phyloP scores from a whole-genome alignment of 2,797 vertebrate genomes.

The Gallinago solitaria region DNA sequence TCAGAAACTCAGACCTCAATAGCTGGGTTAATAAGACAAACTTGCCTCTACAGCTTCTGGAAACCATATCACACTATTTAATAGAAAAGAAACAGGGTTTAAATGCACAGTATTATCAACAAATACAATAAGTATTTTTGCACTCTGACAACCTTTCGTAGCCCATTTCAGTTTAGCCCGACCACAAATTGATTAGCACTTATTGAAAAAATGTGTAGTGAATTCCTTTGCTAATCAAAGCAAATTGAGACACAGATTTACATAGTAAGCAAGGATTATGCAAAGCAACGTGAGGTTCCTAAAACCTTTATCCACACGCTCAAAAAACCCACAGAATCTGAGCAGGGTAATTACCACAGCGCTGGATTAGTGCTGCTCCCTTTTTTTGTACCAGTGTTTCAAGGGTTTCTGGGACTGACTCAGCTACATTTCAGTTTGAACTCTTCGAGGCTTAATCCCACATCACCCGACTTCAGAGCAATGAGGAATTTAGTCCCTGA shows the following conservation, averaged over 20 bases:
- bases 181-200: slow-evolving; percentile 32
- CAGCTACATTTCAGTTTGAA: slow-evolving; percentile 35
- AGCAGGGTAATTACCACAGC: slow-evolving; percentile 30
- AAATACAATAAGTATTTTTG: neutral
- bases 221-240: slow-evolving; percentile 56
- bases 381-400: slow-evolving; percentile 33
- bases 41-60: neutral
- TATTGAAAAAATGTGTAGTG: slow-evolving; percentile 28
- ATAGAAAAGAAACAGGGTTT: neutral
- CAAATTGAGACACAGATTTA: slow-evolving; percentile 20
- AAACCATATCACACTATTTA: neutral
- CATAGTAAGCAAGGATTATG: slow-evolving; percentile 61
- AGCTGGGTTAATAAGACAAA: neutral
- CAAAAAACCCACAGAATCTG: slow-evolving; percentile 23
- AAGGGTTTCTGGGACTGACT: slow-evolving; percentile 49
- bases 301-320: slow-evolving; percentile 54
- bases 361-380: slow-evolving; percentile 50
- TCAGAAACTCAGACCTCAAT: neutral
- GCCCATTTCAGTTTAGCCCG: slow-evolving; percentile 2
- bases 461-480: slow-evolving; percentile 32
- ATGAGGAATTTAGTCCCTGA: neutral
- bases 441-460: slow-evolving; percentile 15
- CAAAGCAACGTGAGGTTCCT: slow-evolving; percentile 38
- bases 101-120: neutral
- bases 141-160: neutral